Percentiles rank a stretch among this genome's conserved stretches.
Evolutionary conservation across 2,888 invertebrate genomes (phyloP).

Genomic region (Petrolisthes cinctipes): DNA sequence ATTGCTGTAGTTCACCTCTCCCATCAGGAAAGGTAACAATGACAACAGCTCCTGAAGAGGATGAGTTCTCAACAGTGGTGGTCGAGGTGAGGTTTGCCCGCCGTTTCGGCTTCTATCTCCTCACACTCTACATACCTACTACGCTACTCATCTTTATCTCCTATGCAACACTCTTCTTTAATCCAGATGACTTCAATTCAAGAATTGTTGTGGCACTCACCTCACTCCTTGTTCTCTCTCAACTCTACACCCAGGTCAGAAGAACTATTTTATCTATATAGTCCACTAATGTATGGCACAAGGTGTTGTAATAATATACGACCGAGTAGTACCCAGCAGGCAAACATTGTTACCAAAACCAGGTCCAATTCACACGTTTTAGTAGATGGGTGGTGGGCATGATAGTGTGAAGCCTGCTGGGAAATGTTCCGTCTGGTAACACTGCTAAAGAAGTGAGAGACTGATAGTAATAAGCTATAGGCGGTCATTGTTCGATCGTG

Average conservation of each 20-base stretch:
- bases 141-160: constrained; percentile 63
- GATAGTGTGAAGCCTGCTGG: no score
- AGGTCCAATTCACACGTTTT: no score
- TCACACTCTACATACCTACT: constrained; percentile 74
- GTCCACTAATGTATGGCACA: no score
- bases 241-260: constrained; percentile 61
- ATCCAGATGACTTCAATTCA: constrained; percentile 72
- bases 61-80: constrained; percentile 48
- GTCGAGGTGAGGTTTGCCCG: constrained; percentile 56
- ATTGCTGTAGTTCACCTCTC: neutral
- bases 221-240: constrained; percentile 59
- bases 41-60: neutral
- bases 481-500: no score
- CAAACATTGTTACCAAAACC: no score
- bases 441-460: no score
- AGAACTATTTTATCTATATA: no score
- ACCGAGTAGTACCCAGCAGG: no score
- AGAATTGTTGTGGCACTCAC: constrained; percentile 74
- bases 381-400: no score
- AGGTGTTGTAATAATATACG: no score
- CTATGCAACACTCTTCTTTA: constrained; percentile 60
- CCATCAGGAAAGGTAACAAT: neutral
- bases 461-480: no score
- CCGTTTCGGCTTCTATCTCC: constrained; percentile 63
- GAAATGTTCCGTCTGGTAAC: no score